Percentiles rank a stretch among this genome's conserved stretches.
These are phyloP conservation scores for Eublepharis macularius DNA, from an alignment of 2,113 vertebrate species.

Conservation along the genomic window DNA sequence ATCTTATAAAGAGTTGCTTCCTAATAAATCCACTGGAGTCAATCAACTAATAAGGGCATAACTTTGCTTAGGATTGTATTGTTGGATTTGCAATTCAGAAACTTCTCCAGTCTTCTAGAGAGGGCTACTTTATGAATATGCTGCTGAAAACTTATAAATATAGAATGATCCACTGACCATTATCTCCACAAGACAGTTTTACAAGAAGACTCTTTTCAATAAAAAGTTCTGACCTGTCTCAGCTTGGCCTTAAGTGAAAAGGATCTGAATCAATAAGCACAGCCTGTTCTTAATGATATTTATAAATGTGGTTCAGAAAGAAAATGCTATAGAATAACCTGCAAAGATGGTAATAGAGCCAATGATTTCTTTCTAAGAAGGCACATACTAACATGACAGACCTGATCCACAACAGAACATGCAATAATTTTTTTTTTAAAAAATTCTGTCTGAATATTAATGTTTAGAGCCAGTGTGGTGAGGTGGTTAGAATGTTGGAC, in stretches of 20 bases:
- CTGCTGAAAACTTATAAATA: slow-evolving; percentile 30
- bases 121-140: slow-evolving; percentile 31
- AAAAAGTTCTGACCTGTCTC: slow-evolving; percentile 18
- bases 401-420: slow-evolving; percentile 19
- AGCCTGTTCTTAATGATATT: slow-evolving; percentile 27
- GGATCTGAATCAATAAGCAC: slow-evolving; percentile 45
- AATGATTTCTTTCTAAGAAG: slow-evolving; percentile 23
- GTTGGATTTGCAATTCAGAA: slow-evolving; percentile 40
- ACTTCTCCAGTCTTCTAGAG: slow-evolving; percentile 11
- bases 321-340: slow-evolving; percentile 40
- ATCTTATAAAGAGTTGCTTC: too few relatives aligned
- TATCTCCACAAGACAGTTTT: slow-evolving; percentile 44
- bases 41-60: too few relatives aligned
- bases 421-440: background rate
- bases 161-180: slow-evolving; percentile 46
- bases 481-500: too few relatives aligned
- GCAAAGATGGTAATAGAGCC: background rate
- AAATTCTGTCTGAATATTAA: background rate
- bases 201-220: slow-evolving; percentile 18
- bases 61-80: too few relatives aligned
- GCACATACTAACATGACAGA: slow-evolving; percentile 1
- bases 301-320: slow-evolving; percentile 23
- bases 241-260: slow-evolving; percentile 4
- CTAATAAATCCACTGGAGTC: too few relatives aligned
- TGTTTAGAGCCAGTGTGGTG: too few relatives aligned